Evolutionary conservation across 2,888 invertebrate genomes (phyloP).

Genomic region (Baccha elongata): DNA sequence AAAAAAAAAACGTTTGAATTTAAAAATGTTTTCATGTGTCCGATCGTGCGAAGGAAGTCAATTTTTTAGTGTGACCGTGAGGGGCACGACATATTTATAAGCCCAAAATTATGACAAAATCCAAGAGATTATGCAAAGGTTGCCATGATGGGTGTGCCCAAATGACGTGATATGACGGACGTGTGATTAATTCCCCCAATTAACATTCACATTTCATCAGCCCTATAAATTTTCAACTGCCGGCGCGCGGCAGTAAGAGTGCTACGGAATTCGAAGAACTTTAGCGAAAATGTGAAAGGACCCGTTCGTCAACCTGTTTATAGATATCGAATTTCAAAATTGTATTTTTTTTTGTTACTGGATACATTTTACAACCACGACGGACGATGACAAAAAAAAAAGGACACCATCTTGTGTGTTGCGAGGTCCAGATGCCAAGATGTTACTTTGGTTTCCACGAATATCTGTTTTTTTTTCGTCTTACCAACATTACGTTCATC

Average conservation of each 20-base stretch:
- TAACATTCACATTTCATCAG: slow-evolving; percentile 68
- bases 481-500: not conserved
- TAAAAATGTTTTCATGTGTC: slow-evolving; percentile 38
- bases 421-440: slow-evolving; percentile 71
- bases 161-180: slow-evolving; percentile 40
- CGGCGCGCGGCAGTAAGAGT: not conserved
- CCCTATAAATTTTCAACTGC: slow-evolving; percentile 48
- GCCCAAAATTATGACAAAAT: slow-evolving; percentile 14
- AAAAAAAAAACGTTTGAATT: slow-evolving; percentile 1
- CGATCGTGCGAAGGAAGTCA: slow-evolving; percentile 68
- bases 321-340: slow-evolving; percentile 63
- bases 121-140: slow-evolving; percentile 70
- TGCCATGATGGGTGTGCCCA: slow-evolving; percentile 37
- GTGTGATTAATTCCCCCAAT: slow-evolving; percentile 68
- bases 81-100: slow-evolving; percentile 31
- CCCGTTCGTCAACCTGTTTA: slow-evolving; percentile 63
- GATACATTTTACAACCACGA: slow-evolving; percentile 47
- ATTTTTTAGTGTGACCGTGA: slow-evolving; percentile 25
- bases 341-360: slow-evolving; percentile 42
- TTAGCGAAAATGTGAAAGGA: slow-evolving; percentile 57
- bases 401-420: slow-evolving; percentile 65
- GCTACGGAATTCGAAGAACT: slow-evolving; percentile 55
- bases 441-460: slow-evolving; percentile 71
- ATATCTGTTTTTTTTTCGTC: slow-evolving; percentile 45
- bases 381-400: slow-evolving; percentile 16